These are phyloP conservation scores for Sipha flava DNA, from an alignment of 1,140 invertebrate species.

Conservation along the genomic window DNA sequence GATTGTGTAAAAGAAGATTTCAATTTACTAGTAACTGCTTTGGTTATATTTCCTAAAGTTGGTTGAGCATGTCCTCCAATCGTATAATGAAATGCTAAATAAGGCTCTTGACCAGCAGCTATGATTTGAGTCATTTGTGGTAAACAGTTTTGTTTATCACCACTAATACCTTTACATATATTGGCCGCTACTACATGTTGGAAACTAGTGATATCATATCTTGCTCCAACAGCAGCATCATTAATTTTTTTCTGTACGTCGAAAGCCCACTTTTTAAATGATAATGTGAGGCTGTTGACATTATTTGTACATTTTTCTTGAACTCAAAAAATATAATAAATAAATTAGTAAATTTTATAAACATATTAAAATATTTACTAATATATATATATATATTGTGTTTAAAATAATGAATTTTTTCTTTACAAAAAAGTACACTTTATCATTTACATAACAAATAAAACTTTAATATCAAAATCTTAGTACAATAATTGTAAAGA, in stretches of 20 bases:
- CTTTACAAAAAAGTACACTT: no score
- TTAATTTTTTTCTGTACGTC: slow-evolving; percentile 63
- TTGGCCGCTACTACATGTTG: slow-evolving; percentile 78
- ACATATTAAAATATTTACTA: no score
- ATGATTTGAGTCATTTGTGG: slow-evolving; percentile 69
- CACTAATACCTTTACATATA: slow-evolving; percentile 65
- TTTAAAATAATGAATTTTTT: no score
- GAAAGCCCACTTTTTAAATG: slow-evolving; percentile 78
- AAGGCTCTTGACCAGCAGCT: slow-evolving; percentile 72
- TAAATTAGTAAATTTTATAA: no score
- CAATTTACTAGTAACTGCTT: slow-evolving; percentile 79
- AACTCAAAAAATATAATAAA: slow-evolving; percentile 47
- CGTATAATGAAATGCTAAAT: slow-evolving; percentile 79
- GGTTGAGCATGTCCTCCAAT: slow-evolving; percentile 71
- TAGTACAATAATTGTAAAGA: no score
- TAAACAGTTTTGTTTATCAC: slow-evolving; percentile 54
- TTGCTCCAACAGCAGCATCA: slow-evolving; percentile 69
- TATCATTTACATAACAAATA: no score
- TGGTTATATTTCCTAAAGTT: slow-evolving; percentile 73
- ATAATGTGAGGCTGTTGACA: slow-evolving; percentile 51
- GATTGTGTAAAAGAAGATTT: slow-evolving; percentile 63
- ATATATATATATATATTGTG: no score
- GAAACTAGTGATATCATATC: slow-evolving; percentile 67
- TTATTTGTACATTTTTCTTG: slow-evolving; percentile 60
- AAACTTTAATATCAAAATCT: no score